Evolutionary conservation across 1,140 invertebrate species (phyloP).

Genomic region (Heliconius congener): DNA sequence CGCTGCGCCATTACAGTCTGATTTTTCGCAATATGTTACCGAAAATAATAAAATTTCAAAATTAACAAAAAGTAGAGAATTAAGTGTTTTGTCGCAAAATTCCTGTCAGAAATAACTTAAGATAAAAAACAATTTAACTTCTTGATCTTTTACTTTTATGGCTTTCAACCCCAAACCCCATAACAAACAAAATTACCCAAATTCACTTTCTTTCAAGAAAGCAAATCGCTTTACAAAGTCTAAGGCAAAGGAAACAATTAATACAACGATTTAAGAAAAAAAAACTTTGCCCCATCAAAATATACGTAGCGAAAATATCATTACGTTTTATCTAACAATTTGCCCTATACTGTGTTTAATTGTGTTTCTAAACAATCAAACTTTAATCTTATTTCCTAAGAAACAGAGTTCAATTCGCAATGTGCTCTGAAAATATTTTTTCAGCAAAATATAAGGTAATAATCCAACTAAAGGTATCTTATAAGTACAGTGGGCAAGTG

Average conservation of each 20-base stretch:
- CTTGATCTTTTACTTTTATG: neutral
- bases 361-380: conserved; percentile 7
- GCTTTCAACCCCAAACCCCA: conserved; percentile 16
- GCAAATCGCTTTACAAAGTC: neutral
- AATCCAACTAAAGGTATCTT: conserved; percentile 36
- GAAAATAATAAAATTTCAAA: too few species aligned
- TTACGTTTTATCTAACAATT: conserved; percentile 33
- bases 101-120: neutral
- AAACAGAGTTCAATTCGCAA: conserved; percentile 20
- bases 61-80: too few species aligned
- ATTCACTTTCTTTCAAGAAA: neutral
- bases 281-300: conserved; percentile 32
- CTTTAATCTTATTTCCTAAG: neutral
- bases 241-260: conserved; percentile 23
- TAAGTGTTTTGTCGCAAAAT: too few species aligned
- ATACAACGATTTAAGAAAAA: conserved; percentile 23
- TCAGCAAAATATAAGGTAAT: conserved; percentile 32
- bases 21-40: too few species aligned
- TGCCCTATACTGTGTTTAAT: conserved; percentile 37
- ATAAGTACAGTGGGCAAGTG: conserved; percentile 27
- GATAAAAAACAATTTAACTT: neutral
- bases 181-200: conserved; percentile 16
- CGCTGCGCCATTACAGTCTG: too few species aligned
- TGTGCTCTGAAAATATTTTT: conserved; percentile 20
- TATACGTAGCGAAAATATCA: conserved; percentile 32